These are phyloP conservation scores for Henricia sp. DNA, from an alignment of 53 echinoderm and acorn worm genomes.

Conservation along the genomic window DNA sequence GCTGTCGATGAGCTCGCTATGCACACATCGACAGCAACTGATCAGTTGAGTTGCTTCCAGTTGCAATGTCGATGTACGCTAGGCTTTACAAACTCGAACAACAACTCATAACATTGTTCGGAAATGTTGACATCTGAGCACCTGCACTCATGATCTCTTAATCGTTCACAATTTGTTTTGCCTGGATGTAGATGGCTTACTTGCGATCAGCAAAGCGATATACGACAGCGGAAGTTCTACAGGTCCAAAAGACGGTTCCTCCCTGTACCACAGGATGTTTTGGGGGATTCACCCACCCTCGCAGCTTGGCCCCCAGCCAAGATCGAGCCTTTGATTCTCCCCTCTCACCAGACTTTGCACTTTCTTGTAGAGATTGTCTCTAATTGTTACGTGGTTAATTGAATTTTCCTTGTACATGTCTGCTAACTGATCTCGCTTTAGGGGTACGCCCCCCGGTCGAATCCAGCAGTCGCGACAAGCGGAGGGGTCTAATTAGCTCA, in stretches of 20 bases:
- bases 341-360: background rate
- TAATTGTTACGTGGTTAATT: constrained; percentile 46
- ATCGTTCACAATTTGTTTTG: constrained; percentile 3
- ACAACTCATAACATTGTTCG: no score
- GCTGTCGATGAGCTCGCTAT: no score
- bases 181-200: background rate
- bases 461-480: background rate
- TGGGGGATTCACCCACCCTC: constrained; percentile 52
- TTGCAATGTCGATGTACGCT: no score
- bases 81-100: no score
- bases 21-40: no score
- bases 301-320: constrained; percentile 29
- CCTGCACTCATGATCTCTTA: background rate
- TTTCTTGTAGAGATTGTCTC: background rate
- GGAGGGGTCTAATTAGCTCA: background rate
- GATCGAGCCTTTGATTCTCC: background rate
- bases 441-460: constrained; percentile 16
- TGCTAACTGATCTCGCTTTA: no score
- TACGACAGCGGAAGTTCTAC: background rate
- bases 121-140: constrained; percentile 19
- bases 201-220: constrained; percentile 24
- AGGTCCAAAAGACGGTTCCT: background rate
- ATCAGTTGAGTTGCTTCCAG: no score
- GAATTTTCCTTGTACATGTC: constrained; percentile 29
- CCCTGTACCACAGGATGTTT: constrained; percentile 15